These are phyloP conservation scores for Meliscaeva auricollis DNA, from an alignment of 2,888 invertebrate species.

Conservation along the genomic window DNA sequence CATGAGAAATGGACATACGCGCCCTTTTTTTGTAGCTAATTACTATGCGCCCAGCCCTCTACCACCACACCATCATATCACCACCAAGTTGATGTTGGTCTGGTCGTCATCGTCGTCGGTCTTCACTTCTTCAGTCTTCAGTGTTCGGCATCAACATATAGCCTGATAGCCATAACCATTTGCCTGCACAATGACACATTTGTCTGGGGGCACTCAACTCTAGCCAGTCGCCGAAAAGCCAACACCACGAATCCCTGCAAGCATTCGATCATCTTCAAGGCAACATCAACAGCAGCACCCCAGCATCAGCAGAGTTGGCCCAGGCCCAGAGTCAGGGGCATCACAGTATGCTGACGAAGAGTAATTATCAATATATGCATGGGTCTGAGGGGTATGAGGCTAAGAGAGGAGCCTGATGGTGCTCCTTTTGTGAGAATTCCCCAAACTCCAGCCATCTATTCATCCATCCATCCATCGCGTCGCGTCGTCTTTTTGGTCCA, in stretches of 20 bases:
- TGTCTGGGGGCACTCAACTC: slow-evolving; percentile 74
- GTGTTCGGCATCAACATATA: slow-evolving; percentile 26
- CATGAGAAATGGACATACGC: slow-evolving; percentile 72
- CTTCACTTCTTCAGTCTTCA: too few relatives aligned
- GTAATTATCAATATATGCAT: slow-evolving; percentile 66
- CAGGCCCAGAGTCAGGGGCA: slow-evolving; percentile 29
- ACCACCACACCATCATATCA: slow-evolving; percentile 48
- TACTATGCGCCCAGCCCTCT: slow-evolving; percentile 73
- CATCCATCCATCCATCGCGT: slow-evolving; percentile 24
- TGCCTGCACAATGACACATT: slow-evolving; percentile 72
- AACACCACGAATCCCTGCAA: slow-evolving; percentile 68
- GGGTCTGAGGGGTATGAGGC: neutral
- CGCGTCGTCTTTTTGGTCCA: neutral
- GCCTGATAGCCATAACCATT: slow-evolving; percentile 35
- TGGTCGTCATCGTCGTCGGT: neutral
- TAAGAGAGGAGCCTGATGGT: slow-evolving; percentile 35
- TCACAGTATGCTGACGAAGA: slow-evolving; percentile 66
- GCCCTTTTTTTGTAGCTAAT: slow-evolving; percentile 76
- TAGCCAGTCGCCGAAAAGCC: slow-evolving; percentile 67
- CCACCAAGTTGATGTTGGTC: neutral
- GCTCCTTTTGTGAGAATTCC: slow-evolving; percentile 68
- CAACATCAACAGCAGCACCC: slow-evolving; percentile 64
- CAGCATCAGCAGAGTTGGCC: slow-evolving; percentile 39
- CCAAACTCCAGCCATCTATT: slow-evolving; percentile 60
- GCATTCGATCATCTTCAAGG: slow-evolving; percentile 74